Evolutionary conservation across 2,888 invertebrate genomes (phyloP).

Genomic region (Heliconius ethilla): DNA sequence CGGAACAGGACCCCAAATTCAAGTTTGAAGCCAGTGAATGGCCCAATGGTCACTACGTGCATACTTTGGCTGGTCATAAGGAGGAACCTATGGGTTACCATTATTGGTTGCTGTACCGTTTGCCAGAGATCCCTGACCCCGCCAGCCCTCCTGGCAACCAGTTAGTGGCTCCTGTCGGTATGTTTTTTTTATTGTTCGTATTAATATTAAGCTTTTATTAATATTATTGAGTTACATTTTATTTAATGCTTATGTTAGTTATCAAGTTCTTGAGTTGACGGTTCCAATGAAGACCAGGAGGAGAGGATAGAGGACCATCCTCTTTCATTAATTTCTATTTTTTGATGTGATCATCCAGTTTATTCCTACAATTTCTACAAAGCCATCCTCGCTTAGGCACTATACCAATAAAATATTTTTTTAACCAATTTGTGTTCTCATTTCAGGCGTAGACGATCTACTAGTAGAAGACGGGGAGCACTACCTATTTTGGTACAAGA

Average conservation of each 20-base stretch:
- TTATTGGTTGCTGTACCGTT: conserved; percentile 93
- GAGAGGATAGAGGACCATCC: not conserved
- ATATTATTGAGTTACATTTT: too few species aligned
- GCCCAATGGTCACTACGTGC: conserved; percentile 96
- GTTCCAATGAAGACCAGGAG: too few species aligned
- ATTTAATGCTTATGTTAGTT: not conserved
- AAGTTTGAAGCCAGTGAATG: conserved; percentile 92
- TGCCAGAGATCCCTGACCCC: conserved; percentile 90
- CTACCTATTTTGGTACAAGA: conserved; percentile 96
- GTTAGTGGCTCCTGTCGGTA: conserved; percentile 93
- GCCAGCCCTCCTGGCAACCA: conserved; percentile 92
- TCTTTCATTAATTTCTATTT: not conserved
- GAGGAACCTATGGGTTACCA: conserved; percentile 93
- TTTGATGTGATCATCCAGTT: not conserved
- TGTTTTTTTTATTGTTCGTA: conserved; percentile 51
- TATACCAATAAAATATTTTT: too few species aligned
- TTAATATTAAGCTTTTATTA: too few species aligned
- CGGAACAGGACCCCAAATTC: conserved; percentile 87
- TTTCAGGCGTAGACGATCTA: conserved; percentile 92
- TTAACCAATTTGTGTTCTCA: conserved; percentile 39
- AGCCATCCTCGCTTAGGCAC: too few species aligned
- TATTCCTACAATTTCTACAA: too few species aligned
- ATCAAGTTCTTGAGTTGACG: not conserved
- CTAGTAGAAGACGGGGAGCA: conserved; percentile 93
- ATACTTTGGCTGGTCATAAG: conserved; percentile 90